A percentile compares a stretch with the other conserved stretches of the same genome.
phyloP scores from a whole-genome alignment of 2,888 invertebrate species.

The Pocota personata region DNA sequence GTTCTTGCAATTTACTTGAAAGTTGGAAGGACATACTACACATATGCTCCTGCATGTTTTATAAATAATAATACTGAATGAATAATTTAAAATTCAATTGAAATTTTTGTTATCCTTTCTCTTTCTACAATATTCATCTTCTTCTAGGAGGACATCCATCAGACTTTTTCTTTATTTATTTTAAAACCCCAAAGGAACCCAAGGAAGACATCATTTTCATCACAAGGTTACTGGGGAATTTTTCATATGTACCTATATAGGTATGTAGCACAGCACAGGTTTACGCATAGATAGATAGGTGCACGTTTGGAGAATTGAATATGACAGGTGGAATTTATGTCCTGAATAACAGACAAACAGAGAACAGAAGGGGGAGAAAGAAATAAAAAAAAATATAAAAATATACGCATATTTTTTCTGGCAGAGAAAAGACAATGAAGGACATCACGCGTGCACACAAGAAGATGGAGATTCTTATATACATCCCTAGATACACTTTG shows the following conservation, averaged over 20 bases:
- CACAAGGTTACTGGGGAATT: not conserved
- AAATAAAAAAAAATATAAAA: conserved; percentile 18
- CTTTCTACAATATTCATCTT: conserved; percentile 11
- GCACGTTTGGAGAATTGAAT: conserved; percentile 7
- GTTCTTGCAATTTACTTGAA: not conserved
- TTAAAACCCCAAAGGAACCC: not conserved
- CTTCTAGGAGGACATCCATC: conserved; percentile 15
- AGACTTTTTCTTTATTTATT: not conserved
- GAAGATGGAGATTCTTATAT: not conserved
- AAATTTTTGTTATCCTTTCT: conserved; percentile 5
- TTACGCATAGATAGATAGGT: not conserved
- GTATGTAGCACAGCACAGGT: not conserved
- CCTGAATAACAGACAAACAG: not conserved
- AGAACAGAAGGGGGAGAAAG: not conserved
- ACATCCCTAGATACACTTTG: not conserved
- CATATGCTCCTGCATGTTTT: not conserved
- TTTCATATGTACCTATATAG: no score
- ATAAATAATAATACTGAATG: not conserved
- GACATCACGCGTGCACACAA: not conserved
- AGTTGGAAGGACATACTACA: not conserved
- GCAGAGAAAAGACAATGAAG: not conserved
- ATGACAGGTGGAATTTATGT: conserved; percentile 41
- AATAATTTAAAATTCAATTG: conserved; percentile 43
- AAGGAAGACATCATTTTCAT: conserved; percentile 9
- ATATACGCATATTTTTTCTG: conserved; percentile 1